Base-by-base conservation (phyloP, 2,888 invertebrate genomes). In the Stramonita haemastoma region DNA sequence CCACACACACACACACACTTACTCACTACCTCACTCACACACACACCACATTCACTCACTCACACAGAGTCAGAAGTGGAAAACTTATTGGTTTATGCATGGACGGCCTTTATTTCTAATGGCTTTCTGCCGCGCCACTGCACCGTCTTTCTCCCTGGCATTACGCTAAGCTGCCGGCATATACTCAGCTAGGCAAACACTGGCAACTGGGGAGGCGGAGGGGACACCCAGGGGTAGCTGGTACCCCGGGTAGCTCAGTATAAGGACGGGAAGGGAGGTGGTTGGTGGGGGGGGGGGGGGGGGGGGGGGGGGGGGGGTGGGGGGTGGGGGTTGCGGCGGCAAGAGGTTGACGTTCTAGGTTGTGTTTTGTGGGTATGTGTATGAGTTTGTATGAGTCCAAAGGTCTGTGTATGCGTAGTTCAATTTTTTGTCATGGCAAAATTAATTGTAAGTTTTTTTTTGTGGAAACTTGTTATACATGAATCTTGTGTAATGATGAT, bases 81-180 rank as follows among this genome's bases (percentile, higher is more conserved):
- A 19, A 83, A 36, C 81, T 36, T 83, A 83, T 83, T 83, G 81
- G 81, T 83, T 83, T 83, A 36, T 83, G 81, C 81, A 36, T 83
- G 81, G 26, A 36, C 46, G 36, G 46, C 46, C 46, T 36, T 83
- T 83, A 46, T 83, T 83, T 83, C 46, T 83, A 11, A 36, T 81
- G 17, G 81, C 81, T 83, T 83, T 83, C 26, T 83, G 11, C 1
- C 81, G 81, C 22, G 46, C 15, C 46, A 22, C 22, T 83, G 81
- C 81, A 26, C 22, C 79, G 29, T 8, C 46, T 83, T 81, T 83
- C 81, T 8, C 22, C 13, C 26, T 46, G 36, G 81, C 81, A 46
- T 83, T 36, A 46, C 81, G 81, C 81, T 83, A 83, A 83, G 81
- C n/a, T 36, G 13, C 5, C 26, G 81, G 22, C 79, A 29, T 83